Evolutionary conservation across 2,888 invertebrate species (phyloP).

Genomic region (Scaeva pyrastri): DNA sequence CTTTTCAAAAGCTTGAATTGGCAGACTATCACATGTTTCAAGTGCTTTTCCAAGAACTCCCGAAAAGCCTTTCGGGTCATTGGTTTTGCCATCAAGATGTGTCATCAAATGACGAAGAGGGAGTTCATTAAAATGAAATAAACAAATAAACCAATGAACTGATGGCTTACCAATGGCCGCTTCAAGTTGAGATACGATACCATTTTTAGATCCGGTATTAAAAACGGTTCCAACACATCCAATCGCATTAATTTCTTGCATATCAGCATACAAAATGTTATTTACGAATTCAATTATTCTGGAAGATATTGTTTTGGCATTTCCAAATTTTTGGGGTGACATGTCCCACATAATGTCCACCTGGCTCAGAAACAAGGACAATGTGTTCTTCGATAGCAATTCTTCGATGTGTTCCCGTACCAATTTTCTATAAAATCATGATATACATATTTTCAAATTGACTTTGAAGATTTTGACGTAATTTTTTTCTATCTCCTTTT

Average conservation of each 20-base stretch:
- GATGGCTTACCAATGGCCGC: neutral
- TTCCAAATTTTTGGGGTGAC: constrained; percentile 2
- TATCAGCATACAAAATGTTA: neutral
- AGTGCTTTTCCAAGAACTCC: neutral
- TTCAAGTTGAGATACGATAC: constrained; percentile 1
- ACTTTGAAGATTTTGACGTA: constrained; percentile 14
- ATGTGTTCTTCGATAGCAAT: constrained; percentile 6
- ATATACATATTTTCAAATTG: constrained; percentile 7
- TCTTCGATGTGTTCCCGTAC: neutral
- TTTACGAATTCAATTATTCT: neutral
- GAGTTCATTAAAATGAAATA: constrained; percentile 10
- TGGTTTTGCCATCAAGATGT: neutral
- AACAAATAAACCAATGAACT: constrained; percentile 13
- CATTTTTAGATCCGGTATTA: neutral
- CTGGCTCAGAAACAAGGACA: constrained; percentile 14
- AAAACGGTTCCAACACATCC: constrained; percentile 14
- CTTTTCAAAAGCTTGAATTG: constrained; percentile 14
- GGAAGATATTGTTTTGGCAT: constrained; percentile 21
- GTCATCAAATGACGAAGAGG: constrained; percentile 9
- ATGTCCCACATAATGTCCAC: constrained; percentile 7
- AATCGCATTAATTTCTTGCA: constrained; percentile 8
- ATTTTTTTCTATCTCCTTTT: constrained; percentile 15
- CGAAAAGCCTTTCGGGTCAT: neutral
- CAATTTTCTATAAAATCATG: constrained; percentile 5
- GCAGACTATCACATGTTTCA: neutral